These are phyloP conservation scores for Monochamus saltuarius DNA, from an alignment of 1,140 invertebrate genomes.

Conservation along the genomic window DNA sequence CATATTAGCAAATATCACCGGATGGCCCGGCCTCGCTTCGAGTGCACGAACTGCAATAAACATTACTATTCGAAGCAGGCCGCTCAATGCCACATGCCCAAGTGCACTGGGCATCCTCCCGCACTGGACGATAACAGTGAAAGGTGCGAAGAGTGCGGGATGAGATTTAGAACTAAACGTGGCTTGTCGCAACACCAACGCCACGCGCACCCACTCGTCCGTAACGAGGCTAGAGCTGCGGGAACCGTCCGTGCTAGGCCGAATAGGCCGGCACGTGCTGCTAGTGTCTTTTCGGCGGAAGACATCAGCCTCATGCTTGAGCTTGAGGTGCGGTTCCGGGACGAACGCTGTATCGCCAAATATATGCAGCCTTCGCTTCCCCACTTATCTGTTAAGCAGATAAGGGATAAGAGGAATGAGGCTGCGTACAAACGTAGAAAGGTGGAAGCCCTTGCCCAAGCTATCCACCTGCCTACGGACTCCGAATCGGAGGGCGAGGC, in stretches of 20 bases:
- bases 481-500: no score
- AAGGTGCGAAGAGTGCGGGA: neutral
- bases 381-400: no score
- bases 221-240: conserved; percentile 13
- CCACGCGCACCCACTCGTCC: conserved; percentile 19
- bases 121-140: neutral
- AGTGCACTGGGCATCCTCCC: neutral
- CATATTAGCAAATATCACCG: neutral
- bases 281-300: no score
- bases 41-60: neutral
- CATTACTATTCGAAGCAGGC: neutral
- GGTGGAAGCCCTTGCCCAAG: no score
- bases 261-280: no score
- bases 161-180: neutral
- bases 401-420: no score
- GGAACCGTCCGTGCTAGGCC: neutral
- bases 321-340: neutral
- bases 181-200: conserved; percentile 22
- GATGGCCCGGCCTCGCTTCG: no score
- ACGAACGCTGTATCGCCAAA: no score
- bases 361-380: no score
- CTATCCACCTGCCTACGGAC: no score
- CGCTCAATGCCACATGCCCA: neutral
- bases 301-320: neutral
- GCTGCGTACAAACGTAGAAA: no score